Conservation (phyloP, 2,113 vertebrate species). For the Burhinus oedicnemus region DNA sequence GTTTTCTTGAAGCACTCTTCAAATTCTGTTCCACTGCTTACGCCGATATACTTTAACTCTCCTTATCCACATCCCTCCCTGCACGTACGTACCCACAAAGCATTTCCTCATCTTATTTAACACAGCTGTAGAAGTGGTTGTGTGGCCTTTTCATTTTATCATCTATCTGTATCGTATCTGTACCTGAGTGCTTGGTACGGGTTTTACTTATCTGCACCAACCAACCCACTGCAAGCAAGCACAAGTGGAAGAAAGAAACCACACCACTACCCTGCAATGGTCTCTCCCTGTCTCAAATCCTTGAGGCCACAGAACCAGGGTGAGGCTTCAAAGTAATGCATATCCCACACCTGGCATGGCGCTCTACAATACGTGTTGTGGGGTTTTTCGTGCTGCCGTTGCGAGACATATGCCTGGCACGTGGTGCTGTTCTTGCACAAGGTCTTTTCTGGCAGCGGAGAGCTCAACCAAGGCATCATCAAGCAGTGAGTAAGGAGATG, state of each 20-base stretch:
- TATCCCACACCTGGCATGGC: fast-evolving
- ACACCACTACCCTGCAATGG: neutral
- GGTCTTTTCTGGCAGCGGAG: neutral
- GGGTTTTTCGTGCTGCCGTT: neutral
- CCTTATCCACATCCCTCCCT: neutral
- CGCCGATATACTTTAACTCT: neutral
- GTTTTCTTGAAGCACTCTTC: neutral
- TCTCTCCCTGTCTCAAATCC: neutral
- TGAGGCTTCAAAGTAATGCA: neutral
- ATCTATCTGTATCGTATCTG: neutral
- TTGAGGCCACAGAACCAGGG: neutral
- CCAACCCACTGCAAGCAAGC: neutral
- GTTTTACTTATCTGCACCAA: neutral
- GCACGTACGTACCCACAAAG: neutral
- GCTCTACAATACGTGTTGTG: fast-evolving
- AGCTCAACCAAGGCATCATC: neutral
- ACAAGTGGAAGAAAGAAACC: neutral
- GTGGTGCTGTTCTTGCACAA: neutral
- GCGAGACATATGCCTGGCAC: neutral
- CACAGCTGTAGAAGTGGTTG: neutral
- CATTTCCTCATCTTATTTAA: neutral
- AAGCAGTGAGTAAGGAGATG: neutral
- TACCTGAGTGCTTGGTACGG: neutral
- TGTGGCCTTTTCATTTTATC: neutral
- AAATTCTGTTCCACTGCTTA: neutral